Percentiles rank a stretch among this genome's conserved stretches.
phyloP scores from a whole-genome alignment of 2,797 vertebrate genomes.

The Anolis apletophallus region DNA sequence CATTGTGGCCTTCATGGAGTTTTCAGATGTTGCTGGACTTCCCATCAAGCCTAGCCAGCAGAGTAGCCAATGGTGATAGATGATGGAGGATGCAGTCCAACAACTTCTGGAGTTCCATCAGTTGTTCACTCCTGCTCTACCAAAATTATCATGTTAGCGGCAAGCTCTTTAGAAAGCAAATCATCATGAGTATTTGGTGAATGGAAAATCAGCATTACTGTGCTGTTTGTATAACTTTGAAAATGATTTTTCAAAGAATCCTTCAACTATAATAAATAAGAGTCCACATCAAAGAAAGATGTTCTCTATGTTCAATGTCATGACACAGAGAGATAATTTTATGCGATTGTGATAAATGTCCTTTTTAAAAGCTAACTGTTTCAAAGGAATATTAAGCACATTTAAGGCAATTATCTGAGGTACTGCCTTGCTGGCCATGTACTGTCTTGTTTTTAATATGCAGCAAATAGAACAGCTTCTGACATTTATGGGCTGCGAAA shows the following conservation, averaged over 20 bases:
- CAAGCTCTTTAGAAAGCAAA: constrained; percentile 19
- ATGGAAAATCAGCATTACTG: not conserved
- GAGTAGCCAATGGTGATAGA: too few species aligned
- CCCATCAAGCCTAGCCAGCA: too few species aligned
- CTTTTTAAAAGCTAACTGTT: constrained; percentile 23
- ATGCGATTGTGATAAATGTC: constrained; percentile 55
- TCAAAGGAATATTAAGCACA: constrained; percentile 60
- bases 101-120: too few species aligned
- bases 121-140: too few species aligned
- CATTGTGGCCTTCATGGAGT: too few species aligned
- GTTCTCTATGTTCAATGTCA: constrained; percentile 1
- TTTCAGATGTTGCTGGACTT: too few species aligned
- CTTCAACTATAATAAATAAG: constrained; percentile 39
- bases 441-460: constrained; percentile 44
- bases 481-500: constrained; percentile 8
- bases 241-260: constrained; percentile 37
- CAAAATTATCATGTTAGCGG: not conserved
- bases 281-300: constrained; percentile 53
- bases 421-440: constrained; percentile 35
- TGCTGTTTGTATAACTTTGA: constrained; percentile 40
- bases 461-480: constrained; percentile 12
- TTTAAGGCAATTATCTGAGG: constrained; percentile 41
- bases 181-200: accelerated
- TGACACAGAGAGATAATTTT: constrained; percentile 56
- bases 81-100: too few species aligned